Evolutionary conservation across 2,797 vertebrate genomes (phyloP), one percentile per base, ranked within the genome.

Genomic region (Sebastes vulpes): DNA sequence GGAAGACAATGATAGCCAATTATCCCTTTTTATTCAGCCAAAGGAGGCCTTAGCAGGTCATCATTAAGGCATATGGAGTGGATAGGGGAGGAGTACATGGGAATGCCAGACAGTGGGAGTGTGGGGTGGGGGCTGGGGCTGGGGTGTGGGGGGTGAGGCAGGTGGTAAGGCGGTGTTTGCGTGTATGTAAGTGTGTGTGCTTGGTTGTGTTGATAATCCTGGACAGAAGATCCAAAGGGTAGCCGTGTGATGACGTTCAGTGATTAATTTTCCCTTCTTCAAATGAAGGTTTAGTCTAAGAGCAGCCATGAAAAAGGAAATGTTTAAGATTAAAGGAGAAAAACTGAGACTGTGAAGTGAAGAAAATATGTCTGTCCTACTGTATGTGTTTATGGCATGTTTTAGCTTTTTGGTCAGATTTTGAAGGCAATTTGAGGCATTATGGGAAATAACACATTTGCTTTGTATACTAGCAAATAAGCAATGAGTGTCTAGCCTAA

Each of bases 1-100:
- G 93, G 94, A 85, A 91, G 91, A 95, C 95, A 94, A 95, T 94
- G 93, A 95, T 94, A 89, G 89, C 93, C 93, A 95, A 93, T 95
- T 96, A 95, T 93, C 92, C 90, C 73, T 85, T 93, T 89, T 93
- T 95, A 92, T 93, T 92, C 83, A 91, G 85, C 84, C 88, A 88
- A 87, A 88, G 77, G 83, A 87, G 83, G 90, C 72, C 84, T 82
- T 87, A 82, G 82, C 85, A 89, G 91, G 92, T 93, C 91, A 94
- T 93, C 93, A 92, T 94, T 92, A 91, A 84, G 58, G 79, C 86
- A 84, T 85, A 88, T 75, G 86, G 87, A 77, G 78, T 70, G 77
- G 63, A 38, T 54, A 48, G 29, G 64, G 20, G 69, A 3, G n/a
- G 16, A 46, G 65, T 60, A 46, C 26, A 29, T 14, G 70, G 74